Base-by-base conservation (phyloP, 1,140 invertebrate genomes). In the Drosophila micromelanica region DNA sequence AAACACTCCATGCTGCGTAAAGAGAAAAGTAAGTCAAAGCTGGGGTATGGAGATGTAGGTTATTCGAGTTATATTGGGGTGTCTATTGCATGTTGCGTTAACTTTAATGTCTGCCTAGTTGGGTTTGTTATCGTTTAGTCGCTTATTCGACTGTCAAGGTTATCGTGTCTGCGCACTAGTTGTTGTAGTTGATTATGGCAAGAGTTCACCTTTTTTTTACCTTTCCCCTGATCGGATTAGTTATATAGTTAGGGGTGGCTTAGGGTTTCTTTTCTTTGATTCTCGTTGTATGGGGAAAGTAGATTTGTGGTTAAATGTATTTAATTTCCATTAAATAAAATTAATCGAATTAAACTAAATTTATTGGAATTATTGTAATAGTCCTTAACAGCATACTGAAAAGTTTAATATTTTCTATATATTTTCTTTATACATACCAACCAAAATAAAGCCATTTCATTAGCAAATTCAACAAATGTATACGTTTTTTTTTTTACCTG, bases 121-220 rank as follows among this genome's bases (percentile, higher is more conserved):
- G 12, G 35, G 46, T 61, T 40, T 59, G 61, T 85, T 78, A 82
- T 61, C 57, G 42, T 43, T 54, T 52, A 54, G 40, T 54, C n/a
- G 55, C 69, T 51, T 48, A 13, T 78, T 81, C 74, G 74, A 86
- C 78, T 76, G 81, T 48, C 81, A 86, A 86, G 81, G 81, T 86
- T 86, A 67, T 75, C 57, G 27, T 81, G 78, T 80, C 70, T 70
- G 65, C 42, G 46, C 45, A n/a, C n/a, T n/a, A 17, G 45, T 17
- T 15, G 40, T 59, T 59, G 20, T 35, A 35, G 8, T 9, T 35
- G 32, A 35, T 35, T 37, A 20, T 40, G 35, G 40, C 13, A 54
- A 20, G 43, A 37, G 55, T 49, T 62, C 37, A 59, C 49, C 49
- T 2, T 9, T 35, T 11, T 65, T 60, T 51, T 8, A 27, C 43